Base-by-base conservation (phyloP, 2,888 invertebrate genomes). In the Ryuthela nishihirai region DNA sequence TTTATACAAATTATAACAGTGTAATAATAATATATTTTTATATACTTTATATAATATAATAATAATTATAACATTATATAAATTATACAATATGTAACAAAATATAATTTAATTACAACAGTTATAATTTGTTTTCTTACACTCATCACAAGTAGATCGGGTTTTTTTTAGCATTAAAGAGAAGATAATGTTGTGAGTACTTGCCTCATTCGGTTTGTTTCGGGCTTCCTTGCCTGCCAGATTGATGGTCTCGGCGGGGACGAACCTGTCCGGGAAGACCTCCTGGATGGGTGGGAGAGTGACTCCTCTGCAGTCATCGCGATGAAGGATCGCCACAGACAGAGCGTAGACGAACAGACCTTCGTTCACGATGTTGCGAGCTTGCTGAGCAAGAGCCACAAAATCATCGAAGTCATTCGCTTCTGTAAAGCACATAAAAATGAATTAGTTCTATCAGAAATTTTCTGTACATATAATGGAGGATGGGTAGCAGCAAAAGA, bases 241-340 rank as follows among this genome's bases (percentile, higher is more conserved):
- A 1, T 81, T 76, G 71, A 89, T 84, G 2, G 85, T 80, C 34
- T 83, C 81, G 9, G 86, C 82, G 68, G 88, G 87, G 68, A 90
- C 77, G 73, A 86, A 91, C 74, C 87, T 87, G 70, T 85, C 84
- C 0, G 91, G 92, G 73, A 91, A 88, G 0, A 83, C 78, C 72
- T 88, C 85, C 34, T 83, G 82, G 64, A 90, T 81, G 0, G 86
- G 82, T 0, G 89, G 89, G 41, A 87, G 73, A 44, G 80, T 79
- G 18, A 89, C 69, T 40, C 83, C 80, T 69, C 82, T 82, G 2
- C 87, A 85, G 70, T 88, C 87, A 0, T 74, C 72, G 7, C 86
- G 81, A 76, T 88, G 87, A 68, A 86, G 79, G 18, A 88, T 73
- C 0, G 87, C 85, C 6, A 89, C 86, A 0, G 87, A 83, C 35